phyloP scores from a whole-genome alignment of 2,113 vertebrate species.

The Formicarius rufipectus region DNA sequence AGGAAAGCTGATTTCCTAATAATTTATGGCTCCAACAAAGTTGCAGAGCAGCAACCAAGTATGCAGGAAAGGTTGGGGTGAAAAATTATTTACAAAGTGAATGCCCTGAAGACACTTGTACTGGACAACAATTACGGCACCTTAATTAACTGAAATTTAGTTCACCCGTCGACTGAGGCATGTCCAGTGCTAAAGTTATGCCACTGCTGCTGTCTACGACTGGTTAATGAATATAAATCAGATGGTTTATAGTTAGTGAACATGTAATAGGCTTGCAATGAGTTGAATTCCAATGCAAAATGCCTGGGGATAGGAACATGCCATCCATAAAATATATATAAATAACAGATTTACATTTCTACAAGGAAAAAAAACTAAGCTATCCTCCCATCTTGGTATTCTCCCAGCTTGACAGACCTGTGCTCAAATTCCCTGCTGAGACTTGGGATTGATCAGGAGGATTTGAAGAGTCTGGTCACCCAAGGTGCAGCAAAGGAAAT shows the following conservation, averaged over 20 bases:
- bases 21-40: slow-evolving; percentile 45
- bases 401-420: neutral
- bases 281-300: slow-evolving; percentile 81
- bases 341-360: slow-evolving; percentile 58
- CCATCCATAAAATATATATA: slow-evolving; percentile 63
- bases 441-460: neutral
- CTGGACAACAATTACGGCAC: slow-evolving; percentile 81
- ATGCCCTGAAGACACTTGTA: slow-evolving; percentile 81
- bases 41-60: slow-evolving; percentile 31
- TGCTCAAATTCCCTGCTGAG: rapidly evolving
- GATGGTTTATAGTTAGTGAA: slow-evolving; percentile 86
- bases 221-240: slow-evolving; percentile 91
- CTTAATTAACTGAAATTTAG: slow-evolving; percentile 85
- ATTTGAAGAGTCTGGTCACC: neutral
- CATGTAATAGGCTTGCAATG: slow-evolving; percentile 78
- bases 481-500: neutral
- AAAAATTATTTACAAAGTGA: slow-evolving; percentile 80
- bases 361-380: neutral
- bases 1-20: neutral
- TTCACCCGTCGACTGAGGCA: slow-evolving; percentile 72
- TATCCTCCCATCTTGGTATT: neutral
- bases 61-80: slow-evolving; percentile 52
- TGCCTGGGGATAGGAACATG: slow-evolving; percentile 80
- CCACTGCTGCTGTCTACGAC: slow-evolving; percentile 72
- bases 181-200: slow-evolving; percentile 76